Evolutionary conservation across 2,888 invertebrate genomes (phyloP), one percentile per base, ranked within the genome.

Genomic region (Dryobotodes eremita): DNA sequence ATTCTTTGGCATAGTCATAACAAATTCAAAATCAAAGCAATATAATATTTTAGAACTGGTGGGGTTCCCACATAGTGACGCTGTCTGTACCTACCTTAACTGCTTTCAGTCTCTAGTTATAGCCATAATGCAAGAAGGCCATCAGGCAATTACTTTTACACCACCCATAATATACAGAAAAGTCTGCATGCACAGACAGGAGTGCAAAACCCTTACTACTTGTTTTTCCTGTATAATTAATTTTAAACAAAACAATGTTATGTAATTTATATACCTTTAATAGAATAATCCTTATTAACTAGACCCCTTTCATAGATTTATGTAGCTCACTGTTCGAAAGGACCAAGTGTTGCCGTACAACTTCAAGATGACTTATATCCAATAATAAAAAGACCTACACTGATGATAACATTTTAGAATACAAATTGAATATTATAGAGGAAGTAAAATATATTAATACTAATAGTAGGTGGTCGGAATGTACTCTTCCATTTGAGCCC

Each of bases 371-470:
- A 75, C 61, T 70, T 71, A 70, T 23, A 80, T 82, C 71, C 72
- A 70, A 66, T 68, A 83, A 79, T 53, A 77, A 66, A 53, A 62
- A 69, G 75, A 77, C 57, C 65, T 26, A 31, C 75, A n/a, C 78
- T 80, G 66, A 78, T 77, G 48, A 77, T 66, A 79, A 71, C 31
- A 68, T 68, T 70, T 78, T 59, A 77, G 55, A 77, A 79, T 36
- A 65, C 73, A 50, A 31, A 62, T 62, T 36, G n/a, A 59, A 17
- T 26, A 17, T 57, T 36, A 26, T 75, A 20, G n/a, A 36, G 15
- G n/a, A 57, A 59, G 36, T 48, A 36, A 17, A 50, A 75, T 36
- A 23, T 26, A n/a, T 55, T 46, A 13, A 36, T 53, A 53, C 26
- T 23, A 71, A 7, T 23, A 57, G 31, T 31, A 46, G 15, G n/a